These are phyloP conservation scores for Equus quagga DNA, from an alignment of 2,113 vertebrate genomes.

Conservation along the genomic window DNA sequence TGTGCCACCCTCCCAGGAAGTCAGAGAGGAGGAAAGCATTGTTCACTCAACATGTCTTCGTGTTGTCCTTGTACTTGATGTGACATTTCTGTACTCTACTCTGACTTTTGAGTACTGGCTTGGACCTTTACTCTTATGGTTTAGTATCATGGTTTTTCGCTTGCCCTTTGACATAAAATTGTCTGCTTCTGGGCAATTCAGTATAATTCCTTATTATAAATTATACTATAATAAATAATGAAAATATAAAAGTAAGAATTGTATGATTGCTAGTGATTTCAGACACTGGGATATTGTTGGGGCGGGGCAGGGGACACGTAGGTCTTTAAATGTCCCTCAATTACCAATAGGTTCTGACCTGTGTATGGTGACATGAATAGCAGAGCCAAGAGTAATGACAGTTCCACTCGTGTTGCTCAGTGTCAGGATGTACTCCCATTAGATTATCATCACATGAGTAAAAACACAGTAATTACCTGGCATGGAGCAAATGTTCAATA, in stretches of 20 bases:
- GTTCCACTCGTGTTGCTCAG: not conserved
- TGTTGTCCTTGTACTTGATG: not conserved
- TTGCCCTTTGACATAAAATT: not conserved
- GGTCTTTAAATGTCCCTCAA: not conserved
- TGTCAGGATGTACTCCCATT: not conserved
- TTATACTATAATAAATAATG: not conserved
- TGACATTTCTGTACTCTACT: not conserved
- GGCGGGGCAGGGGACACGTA: not conserved
- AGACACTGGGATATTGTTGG: not conserved
- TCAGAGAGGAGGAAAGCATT: not conserved
- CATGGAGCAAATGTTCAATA: conserved; percentile 13
- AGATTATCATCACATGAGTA: not conserved
- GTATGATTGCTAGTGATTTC: not conserved
- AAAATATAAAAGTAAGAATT: not conserved
- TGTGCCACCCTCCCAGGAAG: not conserved
- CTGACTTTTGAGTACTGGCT: not conserved
- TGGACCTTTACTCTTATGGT: not conserved
- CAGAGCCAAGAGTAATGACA: not conserved
- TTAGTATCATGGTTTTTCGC: not conserved
- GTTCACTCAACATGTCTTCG: not conserved
- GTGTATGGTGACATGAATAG: not conserved
- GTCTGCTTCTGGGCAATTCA: not conserved
- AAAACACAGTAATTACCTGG: not conserved
- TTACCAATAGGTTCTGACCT: not conserved
- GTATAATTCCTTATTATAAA: not conserved